Base-by-base conservation (phyloP, 2,113 vertebrate species). In the Puntigrus tetrazona region DNA sequence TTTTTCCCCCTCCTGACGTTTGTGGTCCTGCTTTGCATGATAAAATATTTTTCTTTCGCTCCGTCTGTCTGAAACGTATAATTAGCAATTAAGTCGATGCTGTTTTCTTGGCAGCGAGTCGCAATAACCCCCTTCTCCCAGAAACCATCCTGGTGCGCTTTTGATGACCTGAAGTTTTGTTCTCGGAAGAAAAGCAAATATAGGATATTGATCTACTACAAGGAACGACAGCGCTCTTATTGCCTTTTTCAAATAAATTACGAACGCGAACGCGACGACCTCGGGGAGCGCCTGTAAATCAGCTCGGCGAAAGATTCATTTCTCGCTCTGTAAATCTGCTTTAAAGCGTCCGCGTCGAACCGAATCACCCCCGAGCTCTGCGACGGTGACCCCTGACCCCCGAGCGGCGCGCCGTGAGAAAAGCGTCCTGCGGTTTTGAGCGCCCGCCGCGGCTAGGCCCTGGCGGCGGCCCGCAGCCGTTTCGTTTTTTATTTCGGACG, bases 41-140 rank as follows among this genome's bases (percentile, higher is more conserved):
- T 84, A 25, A 38, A 59, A 70, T 82, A 59, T 45, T 82, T 82
- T 70, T 47, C 22, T 83, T 90, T 85, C 86, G 75, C 59, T 86
- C 82, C 89, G 77, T 45, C 89, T 89, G 86, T 92, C 90, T 89
- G 87, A 78, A 89, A 88, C 86, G 69, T 84, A 85, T 89, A 88
- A 92, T 91, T 89, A 91, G 90, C 86, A 92, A 91, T 92, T 89
- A 90, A 90, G 86, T 78, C 88, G 92, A 91, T 85, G 86, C 85
- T 84, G 83, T 82, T 86, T 81, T 89, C 83, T 84, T 80, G 78
- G 78, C 77, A 41, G 14, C 7, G 34, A 72, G 43, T 81, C 4
- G 52, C 50, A 16, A 29, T 81, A 47, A 70, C 78, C 63, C 29
- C 43, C 25, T n/a, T 25, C 43, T 79, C 59, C 36, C 31, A 63